A percentile compares a stretch with the other conserved stretches of the same genome.
Evolutionary conservation across 2,113 vertebrate genomes (phyloP).

Genomic region (Boulengeromyrus knoepffleri): DNA sequence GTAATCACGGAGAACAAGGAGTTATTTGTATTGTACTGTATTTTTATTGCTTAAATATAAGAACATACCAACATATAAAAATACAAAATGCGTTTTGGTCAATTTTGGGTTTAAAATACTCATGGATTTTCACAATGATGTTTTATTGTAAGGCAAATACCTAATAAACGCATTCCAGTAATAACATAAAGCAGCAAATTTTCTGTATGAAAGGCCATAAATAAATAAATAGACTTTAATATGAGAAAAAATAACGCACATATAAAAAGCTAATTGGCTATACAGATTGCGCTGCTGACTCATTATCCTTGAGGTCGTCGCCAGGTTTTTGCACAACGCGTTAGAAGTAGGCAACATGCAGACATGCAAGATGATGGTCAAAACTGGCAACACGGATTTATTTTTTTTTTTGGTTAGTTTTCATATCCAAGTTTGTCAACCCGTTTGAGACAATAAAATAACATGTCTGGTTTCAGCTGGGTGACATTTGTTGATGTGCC

Average conservation of each 20-base stretch:
- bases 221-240: conserved; percentile 31
- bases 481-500: conserved; percentile 42
- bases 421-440: conserved; percentile 1
- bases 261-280: neutral
- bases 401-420: conserved; percentile 8
- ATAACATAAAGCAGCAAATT: conserved; percentile 14
- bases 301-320: neutral
- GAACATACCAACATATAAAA: conserved; percentile 10
- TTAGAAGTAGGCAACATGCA: neutral
- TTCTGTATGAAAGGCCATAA: conserved; percentile 7
- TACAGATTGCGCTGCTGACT: neutral
- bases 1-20: neutral
- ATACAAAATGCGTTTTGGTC: conserved; percentile 22
- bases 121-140: neutral
- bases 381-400: neutral
- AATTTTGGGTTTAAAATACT: conserved; percentile 1
- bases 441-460: conserved; percentile 29
- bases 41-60: conserved; percentile 21
- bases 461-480: conserved; percentile 39
- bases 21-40: neutral
- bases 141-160: conserved; percentile 2
- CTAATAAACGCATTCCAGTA: neutral
- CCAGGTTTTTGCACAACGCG: neutral
- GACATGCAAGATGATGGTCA: neutral
- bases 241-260: neutral